These are phyloP conservation scores for Drosophila nigricruria DNA, from an alignment of 2,888 invertebrate genomes.

Conservation along the genomic window DNA sequence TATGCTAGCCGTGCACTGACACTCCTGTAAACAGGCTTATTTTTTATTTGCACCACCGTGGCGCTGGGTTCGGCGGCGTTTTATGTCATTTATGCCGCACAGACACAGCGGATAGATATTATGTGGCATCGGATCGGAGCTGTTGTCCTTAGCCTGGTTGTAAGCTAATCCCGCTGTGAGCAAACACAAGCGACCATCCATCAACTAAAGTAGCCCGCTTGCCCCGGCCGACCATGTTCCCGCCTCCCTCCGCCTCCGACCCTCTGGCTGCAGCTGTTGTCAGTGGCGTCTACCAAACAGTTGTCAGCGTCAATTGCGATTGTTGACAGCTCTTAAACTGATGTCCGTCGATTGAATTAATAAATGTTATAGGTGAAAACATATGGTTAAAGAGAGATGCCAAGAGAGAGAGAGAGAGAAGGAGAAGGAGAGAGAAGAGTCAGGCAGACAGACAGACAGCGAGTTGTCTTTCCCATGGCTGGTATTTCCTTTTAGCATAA, in stretches of 20 bases:
- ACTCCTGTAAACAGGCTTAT: background rate
- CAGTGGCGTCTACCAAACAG: conserved; percentile 30
- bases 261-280: background rate
- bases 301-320: conserved; percentile 66
- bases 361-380: conserved; percentile 76
- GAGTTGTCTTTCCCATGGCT: conserved; percentile 55
- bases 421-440: conserved; percentile 1
- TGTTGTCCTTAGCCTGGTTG: conserved; percentile 56
- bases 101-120: conserved; percentile 13
- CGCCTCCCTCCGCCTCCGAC: background rate
- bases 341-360: conserved; percentile 76
- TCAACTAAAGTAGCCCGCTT: conserved; percentile 24
- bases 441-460: conserved; percentile 9
- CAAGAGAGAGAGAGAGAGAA: conserved; percentile 1
- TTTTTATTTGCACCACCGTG: conserved; percentile 37
- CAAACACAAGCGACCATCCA: conserved; percentile 59
- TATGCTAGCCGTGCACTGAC: conserved; percentile 12
- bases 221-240: background rate
- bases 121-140: conserved; percentile 25
- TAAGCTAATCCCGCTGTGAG: conserved; percentile 69
- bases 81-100: conserved; percentile 33
- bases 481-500: conserved; percentile 57
- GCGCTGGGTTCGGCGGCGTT: conserved; percentile 25
- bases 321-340: conserved; percentile 72
- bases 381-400: conserved; percentile 47